Evolutionary conservation across 2,113 vertebrate genomes (phyloP).

Genomic region (Smithornis capensis): DNA sequence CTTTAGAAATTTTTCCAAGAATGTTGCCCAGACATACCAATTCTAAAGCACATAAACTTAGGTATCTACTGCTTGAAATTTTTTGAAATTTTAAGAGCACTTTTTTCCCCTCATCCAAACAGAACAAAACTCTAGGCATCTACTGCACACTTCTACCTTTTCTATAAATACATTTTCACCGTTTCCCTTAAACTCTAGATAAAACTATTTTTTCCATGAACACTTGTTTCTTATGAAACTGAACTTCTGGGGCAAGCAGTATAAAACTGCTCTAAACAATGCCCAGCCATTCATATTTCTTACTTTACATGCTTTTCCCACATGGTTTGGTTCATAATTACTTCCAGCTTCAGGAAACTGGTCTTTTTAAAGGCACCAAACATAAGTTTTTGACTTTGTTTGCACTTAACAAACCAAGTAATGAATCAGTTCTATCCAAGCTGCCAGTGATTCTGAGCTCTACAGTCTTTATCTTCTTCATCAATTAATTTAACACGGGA

Average conservation of each 20-base stretch:
- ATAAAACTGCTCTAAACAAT: slow-evolving; percentile 28
- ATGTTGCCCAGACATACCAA: neutral
- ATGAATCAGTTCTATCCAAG: neutral
- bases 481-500: neutral
- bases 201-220: neutral
- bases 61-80: neutral
- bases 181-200: neutral
- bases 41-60: neutral
- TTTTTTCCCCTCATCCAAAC: neutral
- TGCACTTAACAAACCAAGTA: slow-evolving; percentile 20
- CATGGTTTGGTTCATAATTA: slow-evolving; percentile 35
- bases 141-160: neutral
- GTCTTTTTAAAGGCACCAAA: slow-evolving; percentile 15
- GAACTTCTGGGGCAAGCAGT: neutral
- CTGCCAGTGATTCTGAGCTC: neutral
- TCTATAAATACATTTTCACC: neutral
- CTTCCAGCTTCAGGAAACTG: slow-evolving; percentile 58
- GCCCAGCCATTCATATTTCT: slow-evolving; percentile 42
- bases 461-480: neutral
- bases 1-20: neutral
- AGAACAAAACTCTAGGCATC: neutral
- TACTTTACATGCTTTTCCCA: slow-evolving; percentile 38
- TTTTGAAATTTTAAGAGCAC: neutral
- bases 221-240: neutral
- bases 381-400: neutral